A percentile compares a stretch with the other conserved stretches of the same genome.
Conservation (phyloP, 2,113 vertebrate genomes). For the Haplochromis burtoni region DNA sequence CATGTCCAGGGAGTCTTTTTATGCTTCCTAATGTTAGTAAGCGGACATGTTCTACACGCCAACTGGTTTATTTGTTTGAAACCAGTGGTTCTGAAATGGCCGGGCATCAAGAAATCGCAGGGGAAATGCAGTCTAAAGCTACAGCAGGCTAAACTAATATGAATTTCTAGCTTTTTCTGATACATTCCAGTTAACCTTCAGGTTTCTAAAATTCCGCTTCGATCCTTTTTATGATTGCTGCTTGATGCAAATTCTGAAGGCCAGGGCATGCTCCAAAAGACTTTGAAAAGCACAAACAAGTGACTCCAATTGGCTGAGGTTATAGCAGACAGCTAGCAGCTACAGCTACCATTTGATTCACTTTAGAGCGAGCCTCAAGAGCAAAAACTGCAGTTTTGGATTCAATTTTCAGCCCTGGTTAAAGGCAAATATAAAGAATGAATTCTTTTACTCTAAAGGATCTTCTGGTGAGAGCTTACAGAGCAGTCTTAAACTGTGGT, state of each 20-base stretch:
- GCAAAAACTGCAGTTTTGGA: background rate
- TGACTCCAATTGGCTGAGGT: background rate
- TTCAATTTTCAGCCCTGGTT: background rate
- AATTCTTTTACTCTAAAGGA: background rate
- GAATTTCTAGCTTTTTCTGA: background rate
- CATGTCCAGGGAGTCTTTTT: background rate
- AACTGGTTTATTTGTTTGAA: background rate
- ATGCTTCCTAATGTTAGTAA: background rate
- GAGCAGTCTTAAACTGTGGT: background rate
- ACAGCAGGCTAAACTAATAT: background rate
- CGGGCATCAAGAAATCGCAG: background rate
- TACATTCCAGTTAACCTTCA: background rate
- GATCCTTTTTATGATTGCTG: background rate
- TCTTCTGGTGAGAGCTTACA: background rate
- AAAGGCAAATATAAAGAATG: background rate
- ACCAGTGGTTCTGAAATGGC: background rate
- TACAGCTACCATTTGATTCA: background rate
- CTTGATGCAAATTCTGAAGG: background rate
- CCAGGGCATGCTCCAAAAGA: background rate
- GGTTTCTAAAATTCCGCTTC: background rate
- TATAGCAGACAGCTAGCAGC: background rate
- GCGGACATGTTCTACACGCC: background rate
- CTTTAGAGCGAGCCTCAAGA: background rate
- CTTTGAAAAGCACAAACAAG: background rate
- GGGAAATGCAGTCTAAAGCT: background rate